Base-by-base conservation (phyloP, 2,888 invertebrate species). In the Folsomia manolachei region DNA sequence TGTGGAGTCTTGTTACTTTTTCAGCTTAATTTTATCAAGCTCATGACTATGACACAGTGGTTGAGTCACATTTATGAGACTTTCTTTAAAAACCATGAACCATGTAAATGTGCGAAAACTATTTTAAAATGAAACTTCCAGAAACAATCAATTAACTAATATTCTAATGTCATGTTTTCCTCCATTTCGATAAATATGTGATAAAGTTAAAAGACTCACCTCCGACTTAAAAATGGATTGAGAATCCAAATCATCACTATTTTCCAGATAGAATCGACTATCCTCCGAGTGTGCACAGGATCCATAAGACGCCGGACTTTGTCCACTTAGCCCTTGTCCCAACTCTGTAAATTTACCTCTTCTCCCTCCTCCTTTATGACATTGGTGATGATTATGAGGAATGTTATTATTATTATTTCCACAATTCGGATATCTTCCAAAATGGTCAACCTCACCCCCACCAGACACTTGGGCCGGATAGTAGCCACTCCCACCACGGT, bases 151-250 rank as follows among this genome's bases (percentile, higher is more conserved):
- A n/a, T n/a, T n/a, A n/a, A n/a, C n/a, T n/a, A n/a, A n/a, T n/a
- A n/a, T n/a, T n/a, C n/a, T n/a, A n/a, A n/a, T n/a, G n/a, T n/a
- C n/a, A n/a, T n/a, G n/a, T n/a, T n/a, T n/a, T n/a, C n/a, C n/a
- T n/a, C 14, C 39, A 39, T 39, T 39, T 39, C 39, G 39, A 39
- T 39, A 39, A 39, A n/a, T n/a, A n/a, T n/a, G n/a, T 39, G 39
- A 39, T 39, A 56, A 14, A 27, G 39, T 18, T 19, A 70, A 25
- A 21, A 23, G 19, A 27, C 63, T 73, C 27, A 77, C 78, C 73
- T 78, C 78, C 2, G 78, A 78, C 69, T 78, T 78, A 39, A 78
- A 75, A 0, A 74, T 71, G 24, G 76, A 78, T 27, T 78, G 78
- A 0, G 71, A 70, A 18, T 73, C 67, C 65, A 75, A 71, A 23